phyloP scores from a whole-genome alignment of 2,888 invertebrate species.

The Hirtodrosophila trivittata region DNA sequence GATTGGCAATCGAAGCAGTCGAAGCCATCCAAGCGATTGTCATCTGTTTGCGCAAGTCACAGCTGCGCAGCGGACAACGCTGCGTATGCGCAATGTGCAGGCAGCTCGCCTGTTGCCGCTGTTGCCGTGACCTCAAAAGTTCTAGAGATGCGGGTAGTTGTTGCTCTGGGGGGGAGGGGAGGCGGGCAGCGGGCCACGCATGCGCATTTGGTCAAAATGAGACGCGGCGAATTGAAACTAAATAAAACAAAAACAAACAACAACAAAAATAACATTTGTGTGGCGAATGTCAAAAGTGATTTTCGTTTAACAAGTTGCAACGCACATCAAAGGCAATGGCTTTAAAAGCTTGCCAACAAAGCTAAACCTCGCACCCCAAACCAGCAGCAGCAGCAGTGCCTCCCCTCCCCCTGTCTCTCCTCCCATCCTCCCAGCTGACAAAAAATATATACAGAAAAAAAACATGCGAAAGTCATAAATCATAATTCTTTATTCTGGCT shows the following conservation, averaged over 20 bases:
- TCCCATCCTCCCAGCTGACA: neutral
- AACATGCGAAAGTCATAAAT: constrained; percentile 78
- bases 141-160: constrained; percentile 9
- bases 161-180: neutral
- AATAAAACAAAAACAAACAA: constrained; percentile 17
- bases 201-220: constrained; percentile 70
- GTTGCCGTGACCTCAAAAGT: constrained; percentile 7
- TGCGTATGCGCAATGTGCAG: constrained; percentile 69
- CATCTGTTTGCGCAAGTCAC: constrained; percentile 52
- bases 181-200: constrained; percentile 21
- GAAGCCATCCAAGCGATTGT: constrained; percentile 38
- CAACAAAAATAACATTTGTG: constrained; percentile 34
- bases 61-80: constrained; percentile 40
- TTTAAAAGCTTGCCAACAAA: constrained; percentile 57
- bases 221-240: constrained; percentile 25
- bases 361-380: no score
- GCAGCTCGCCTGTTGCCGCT: constrained; percentile 22
- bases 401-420: neutral
- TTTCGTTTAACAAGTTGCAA: constrained; percentile 62
- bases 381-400: constrained; percentile 23
- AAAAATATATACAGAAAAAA: no score
- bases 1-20: constrained; percentile 30
- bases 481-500: constrained; percentile 75
- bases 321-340: constrained; percentile 60
- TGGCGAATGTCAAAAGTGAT: constrained; percentile 73